Evolutionary conservation across 2,113 vertebrate species (phyloP).

Genomic region (Oreotrochilus melanogaster): DNA sequence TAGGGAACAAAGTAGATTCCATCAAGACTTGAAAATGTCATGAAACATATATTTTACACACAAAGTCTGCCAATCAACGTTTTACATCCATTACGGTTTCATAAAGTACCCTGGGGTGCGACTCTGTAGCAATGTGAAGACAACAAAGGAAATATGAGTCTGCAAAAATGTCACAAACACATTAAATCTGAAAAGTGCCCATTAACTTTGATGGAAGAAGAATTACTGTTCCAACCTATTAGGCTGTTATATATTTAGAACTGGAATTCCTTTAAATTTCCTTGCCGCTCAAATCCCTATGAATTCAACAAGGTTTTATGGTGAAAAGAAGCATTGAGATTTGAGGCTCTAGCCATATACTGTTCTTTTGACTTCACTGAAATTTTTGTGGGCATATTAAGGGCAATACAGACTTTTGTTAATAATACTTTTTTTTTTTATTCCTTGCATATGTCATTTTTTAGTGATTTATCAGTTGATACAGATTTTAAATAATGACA

Average conservation of each 20-base stretch:
- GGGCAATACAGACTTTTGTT: neutral
- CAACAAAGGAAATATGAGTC: conserved; percentile 50
- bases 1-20: conserved; percentile 36
- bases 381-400: neutral
- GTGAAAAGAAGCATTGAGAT: neutral
- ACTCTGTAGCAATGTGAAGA: conserved; percentile 45
- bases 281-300: neutral
- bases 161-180: conserved; percentile 37
- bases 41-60: conserved; percentile 42
- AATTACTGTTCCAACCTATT: conserved; percentile 33
- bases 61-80: conserved; percentile 50
- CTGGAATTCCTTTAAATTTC: neutral
- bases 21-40: conserved; percentile 53
- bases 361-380: neutral
- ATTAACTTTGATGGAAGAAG: conserved; percentile 39
- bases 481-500: neutral
- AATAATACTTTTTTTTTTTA: neutral
- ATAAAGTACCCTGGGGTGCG: conserved; percentile 55
- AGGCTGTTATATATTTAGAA: conserved; percentile 13
- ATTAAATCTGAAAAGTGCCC: conserved; percentile 22
- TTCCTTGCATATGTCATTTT: neutral
- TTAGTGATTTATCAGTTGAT: neutral
- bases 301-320: neutral
- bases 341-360: neutral
- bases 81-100: conserved; percentile 68